phyloP scores from a whole-genome alignment of 2,888 invertebrate genomes.

The Campoletis raptor region DNA sequence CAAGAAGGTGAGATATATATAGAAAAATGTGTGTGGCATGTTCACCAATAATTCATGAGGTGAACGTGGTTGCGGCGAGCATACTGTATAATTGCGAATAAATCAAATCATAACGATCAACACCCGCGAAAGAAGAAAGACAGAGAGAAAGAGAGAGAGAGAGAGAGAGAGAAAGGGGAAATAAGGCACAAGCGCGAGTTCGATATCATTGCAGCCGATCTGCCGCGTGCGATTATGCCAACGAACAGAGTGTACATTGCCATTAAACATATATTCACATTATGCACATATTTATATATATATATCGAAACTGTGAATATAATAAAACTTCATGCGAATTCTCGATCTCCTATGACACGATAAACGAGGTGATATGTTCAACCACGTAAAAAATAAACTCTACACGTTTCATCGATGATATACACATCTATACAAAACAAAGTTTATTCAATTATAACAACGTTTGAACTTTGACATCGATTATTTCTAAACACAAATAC shows the following conservation, averaged over 20 bases:
- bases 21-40: conserved; percentile 53
- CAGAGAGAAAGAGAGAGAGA: conserved; percentile 13
- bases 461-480: conserved; percentile 5
- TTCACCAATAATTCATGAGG: conserved; percentile 76
- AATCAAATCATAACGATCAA: conserved; percentile 83
- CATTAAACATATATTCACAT: conserved; percentile 24
- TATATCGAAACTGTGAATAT: conserved; percentile 52
- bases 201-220: conserved; percentile 68
- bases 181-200: conserved; percentile 50
- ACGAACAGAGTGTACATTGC: conserved; percentile 45
- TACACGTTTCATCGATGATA: conserved; percentile 22
- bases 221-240: conserved; percentile 67
- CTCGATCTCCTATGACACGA: conserved; percentile 53
- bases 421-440: background rate
- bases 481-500: background rate
- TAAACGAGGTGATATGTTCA: conserved; percentile 53
- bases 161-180: background rate
- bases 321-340: conserved; percentile 61
- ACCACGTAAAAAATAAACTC: conserved; percentile 40
- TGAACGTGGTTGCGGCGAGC: conserved; percentile 66
- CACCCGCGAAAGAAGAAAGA: conserved; percentile 66
- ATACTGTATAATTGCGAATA: conserved; percentile 80
- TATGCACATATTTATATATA: background rate
- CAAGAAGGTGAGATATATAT: conserved; percentile 37
- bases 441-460: conserved; percentile 14